Evolutionary conservation across 2,888 invertebrate genomes (phyloP).

Genomic region (Petrophora chlorosata): DNA sequence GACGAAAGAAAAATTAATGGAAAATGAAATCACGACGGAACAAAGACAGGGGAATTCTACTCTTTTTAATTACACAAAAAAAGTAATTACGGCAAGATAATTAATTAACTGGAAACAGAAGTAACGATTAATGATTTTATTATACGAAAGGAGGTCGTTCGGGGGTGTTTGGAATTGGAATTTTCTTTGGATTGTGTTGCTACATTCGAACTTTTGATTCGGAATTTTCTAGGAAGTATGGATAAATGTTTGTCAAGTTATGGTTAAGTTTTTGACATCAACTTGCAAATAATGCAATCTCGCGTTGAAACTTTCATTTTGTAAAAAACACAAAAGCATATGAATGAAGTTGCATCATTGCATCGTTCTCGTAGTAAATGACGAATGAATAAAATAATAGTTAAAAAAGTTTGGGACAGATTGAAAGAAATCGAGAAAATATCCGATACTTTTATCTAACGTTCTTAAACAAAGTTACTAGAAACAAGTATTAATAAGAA

Average conservation of each 20-base stretch:
- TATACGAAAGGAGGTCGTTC: constrained; percentile 79
- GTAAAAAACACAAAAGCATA: too few species aligned
- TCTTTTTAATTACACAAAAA: constrained; percentile 84
- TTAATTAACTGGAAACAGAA: constrained; percentile 84
- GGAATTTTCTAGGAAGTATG: too few species aligned
- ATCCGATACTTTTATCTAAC: too few species aligned
- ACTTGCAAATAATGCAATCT: too few species aligned
- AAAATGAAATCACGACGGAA: constrained; percentile 83
- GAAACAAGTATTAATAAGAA: neutral
- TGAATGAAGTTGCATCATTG: too few species aligned
- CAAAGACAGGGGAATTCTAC: constrained; percentile 83
- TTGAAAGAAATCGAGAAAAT: too few species aligned
- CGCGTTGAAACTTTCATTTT: too few species aligned
- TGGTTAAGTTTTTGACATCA: too few species aligned
- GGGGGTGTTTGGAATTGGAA: constrained; percentile 72
- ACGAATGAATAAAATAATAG: too few species aligned
- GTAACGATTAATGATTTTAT: constrained; percentile 84
- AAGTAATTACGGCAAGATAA: constrained; percentile 84
- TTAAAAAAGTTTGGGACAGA: too few species aligned
- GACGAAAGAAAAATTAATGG: constrained; percentile 83
- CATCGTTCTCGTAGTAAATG: too few species aligned
- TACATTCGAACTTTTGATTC: constrained; percentile 10
- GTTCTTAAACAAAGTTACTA: neutral
- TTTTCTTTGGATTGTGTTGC: constrained; percentile 48
- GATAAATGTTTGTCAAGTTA: too few species aligned